Base-by-base conservation (phyloP, 2,888 invertebrate species). In the Drosophila pseudotalamancana region DNA sequence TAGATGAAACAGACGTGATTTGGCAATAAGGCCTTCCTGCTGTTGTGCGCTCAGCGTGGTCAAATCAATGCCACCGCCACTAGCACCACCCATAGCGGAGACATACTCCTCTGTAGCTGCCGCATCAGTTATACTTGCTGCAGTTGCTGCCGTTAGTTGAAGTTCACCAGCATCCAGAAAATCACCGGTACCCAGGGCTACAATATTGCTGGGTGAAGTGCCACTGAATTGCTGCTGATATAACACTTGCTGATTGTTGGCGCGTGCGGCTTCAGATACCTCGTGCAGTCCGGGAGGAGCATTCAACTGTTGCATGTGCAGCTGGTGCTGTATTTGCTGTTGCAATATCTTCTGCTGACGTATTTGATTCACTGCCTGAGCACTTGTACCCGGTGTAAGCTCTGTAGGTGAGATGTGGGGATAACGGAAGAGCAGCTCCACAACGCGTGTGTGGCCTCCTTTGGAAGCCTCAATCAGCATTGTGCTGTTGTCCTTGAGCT, bases 391-490 rank as follows among this genome's bases (percentile, higher is more conserved):
- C 14, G 88, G 88, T 14, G 91, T 80, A 91, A 90, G 72, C 75
- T 85, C 92, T 90, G 92, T 90, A 92, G 96, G 93, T 93, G 88
- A 96, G 94, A 92, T 89, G 54, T 97, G 97, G 25, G 98, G 98
- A 92, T 96, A 99, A 92, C 99, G 99, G 75, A 99, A 94, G 76
- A 99, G 92, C 83, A 99, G 93, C 92, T 98, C 97, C 64, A 99
- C 99, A 60, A 99, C 98, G 76, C 95, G 95, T 18, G 98, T 98
- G 92, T 99, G 99, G 0, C 99, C 99, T 46, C 99, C 98, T 92
- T 98, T 98, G 43, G 99, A 97, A 48, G 99, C 99, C 92, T 99
- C 99, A 86, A 99, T 99, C 79, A 99, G 93, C 96, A 99, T 99
- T 53, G 98, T 99, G 65, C 98, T 98, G 91, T 98, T 98, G 92